These are phyloP conservation scores for Aurelia sp. DNA, from an alignment of 30 jellyfish, hydroid and myxozoan species.

Conservation along the genomic window DNA sequence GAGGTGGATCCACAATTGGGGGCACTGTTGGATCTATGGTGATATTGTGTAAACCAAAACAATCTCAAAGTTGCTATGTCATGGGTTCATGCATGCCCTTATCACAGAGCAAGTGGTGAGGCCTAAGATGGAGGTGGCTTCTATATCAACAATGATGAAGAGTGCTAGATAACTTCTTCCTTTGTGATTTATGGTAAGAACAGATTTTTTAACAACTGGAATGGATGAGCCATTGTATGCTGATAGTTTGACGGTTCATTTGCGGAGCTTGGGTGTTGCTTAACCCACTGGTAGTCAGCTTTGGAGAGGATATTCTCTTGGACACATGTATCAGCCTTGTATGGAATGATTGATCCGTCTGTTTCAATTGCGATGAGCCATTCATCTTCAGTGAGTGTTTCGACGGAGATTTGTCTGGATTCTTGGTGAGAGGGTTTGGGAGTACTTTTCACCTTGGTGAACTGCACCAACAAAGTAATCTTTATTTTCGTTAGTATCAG, in stretches of 20 bases:
- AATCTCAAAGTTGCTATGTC: constrained; percentile 44
- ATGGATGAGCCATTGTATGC: constrained; percentile 32
- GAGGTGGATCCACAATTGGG: constrained; percentile 53
- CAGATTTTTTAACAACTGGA: constrained; percentile 19
- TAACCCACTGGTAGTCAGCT: neutral
- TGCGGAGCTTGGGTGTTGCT: constrained; percentile 9
- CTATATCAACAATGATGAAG: constrained; percentile 40
- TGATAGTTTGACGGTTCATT: neutral
- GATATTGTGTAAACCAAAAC: constrained; percentile 75
- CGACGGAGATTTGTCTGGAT: neutral
- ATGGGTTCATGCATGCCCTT: constrained; percentile 16
- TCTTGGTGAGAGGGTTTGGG: neutral
- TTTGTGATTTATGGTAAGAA: constrained; percentile 25
- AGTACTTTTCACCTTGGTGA: constrained; percentile 20
- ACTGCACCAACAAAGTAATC: constrained; percentile 52
- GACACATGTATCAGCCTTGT: constrained; percentile 60
- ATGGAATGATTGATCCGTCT: constrained; percentile 26
- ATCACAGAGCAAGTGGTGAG: constrained; percentile 35
- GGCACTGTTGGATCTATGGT: constrained; percentile 59
- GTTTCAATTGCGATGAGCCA: constrained; percentile 21
- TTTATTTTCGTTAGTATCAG: constrained; percentile 23
- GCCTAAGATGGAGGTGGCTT: constrained; percentile 56
- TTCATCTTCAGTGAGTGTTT: constrained; percentile 12
- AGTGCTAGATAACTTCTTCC: constrained; percentile 20
- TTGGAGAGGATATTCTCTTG: constrained; percentile 34